Evolutionary conservation across 2,797 vertebrate species (phyloP).

Genomic region (Gymnodraco acuticeps): DNA sequence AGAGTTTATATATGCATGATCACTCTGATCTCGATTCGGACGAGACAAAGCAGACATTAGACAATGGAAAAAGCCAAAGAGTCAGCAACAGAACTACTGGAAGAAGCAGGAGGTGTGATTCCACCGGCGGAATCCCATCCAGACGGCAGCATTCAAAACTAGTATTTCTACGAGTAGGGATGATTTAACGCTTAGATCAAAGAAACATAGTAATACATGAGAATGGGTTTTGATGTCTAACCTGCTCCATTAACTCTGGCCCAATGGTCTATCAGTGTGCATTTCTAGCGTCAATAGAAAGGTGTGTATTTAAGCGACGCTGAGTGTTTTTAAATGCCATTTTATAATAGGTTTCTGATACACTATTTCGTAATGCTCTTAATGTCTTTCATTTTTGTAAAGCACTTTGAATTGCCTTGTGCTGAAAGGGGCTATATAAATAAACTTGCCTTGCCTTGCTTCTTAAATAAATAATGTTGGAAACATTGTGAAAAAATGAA

Average conservation of each 20-base stretch:
- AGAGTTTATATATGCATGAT: constrained; percentile 16
- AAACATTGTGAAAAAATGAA: not conserved
- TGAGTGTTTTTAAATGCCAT: too few species aligned
- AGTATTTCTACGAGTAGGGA: constrained; percentile 44
- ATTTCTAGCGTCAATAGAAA: not conserved
- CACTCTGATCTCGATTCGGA: not conserved
- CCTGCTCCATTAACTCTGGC: constrained; percentile 54
- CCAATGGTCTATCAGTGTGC: not conserved
- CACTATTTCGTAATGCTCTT: too few species aligned
- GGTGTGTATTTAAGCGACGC: too few species aligned
- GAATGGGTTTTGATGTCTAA: constrained; percentile 48
- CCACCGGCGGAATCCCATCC: constrained; percentile 60
- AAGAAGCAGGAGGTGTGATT: constrained; percentile 56
- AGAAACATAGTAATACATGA: constrained; percentile 21
- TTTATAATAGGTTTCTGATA: too few species aligned
- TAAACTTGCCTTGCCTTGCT: too few species aligned
- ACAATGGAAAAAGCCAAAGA: constrained; percentile 31
- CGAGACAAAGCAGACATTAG: constrained; percentile 32
- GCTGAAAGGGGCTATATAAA: too few species aligned
- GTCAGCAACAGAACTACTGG: constrained; percentile 38
- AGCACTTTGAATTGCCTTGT: too few species aligned
- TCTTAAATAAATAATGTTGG: not conserved
- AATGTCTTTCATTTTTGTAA: too few species aligned
- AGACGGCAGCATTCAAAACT: constrained; percentile 56
- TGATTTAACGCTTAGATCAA: constrained; percentile 24